A percentile compares a stretch with the other conserved stretches of the same genome.
Evolutionary conservation across 1,140 invertebrate species (phyloP).

Genomic region (Drosophila parabipectinata): DNA sequence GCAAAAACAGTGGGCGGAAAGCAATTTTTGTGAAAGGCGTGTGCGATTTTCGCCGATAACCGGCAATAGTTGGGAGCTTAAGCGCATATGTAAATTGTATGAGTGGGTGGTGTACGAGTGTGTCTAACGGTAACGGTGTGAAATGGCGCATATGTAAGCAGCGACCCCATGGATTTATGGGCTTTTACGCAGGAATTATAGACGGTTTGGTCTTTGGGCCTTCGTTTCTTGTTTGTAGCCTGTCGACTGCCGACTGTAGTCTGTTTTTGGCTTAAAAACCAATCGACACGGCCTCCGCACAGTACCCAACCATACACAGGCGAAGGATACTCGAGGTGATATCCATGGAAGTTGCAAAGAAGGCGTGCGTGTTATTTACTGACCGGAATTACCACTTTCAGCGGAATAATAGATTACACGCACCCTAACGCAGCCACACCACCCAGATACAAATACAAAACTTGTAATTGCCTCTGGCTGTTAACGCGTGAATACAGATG

Average conservation of each 20-base stretch:
- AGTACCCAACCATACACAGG: background rate
- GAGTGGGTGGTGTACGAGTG: conserved; percentile 7
- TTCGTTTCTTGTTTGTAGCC: conserved; percentile 57
- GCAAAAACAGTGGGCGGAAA: conserved; percentile 56
- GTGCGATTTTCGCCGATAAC: conserved; percentile 72
- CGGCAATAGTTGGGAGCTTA: conserved; percentile 50
- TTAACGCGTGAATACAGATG: conserved; percentile 37
- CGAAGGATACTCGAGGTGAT: background rate
- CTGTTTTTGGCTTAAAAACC: conserved; percentile 68
- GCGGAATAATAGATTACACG: conserved; percentile 77
- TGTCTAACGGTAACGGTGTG: conserved; percentile 76
- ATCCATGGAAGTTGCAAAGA: conserved; percentile 44
- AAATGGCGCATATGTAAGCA: conserved; percentile 81
- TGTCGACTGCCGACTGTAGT: conserved; percentile 38
- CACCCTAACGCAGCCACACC: conserved; percentile 22
- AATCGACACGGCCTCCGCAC: conserved; percentile 54
- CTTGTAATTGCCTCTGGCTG: conserved; percentile 45
- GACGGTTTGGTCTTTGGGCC: conserved; percentile 62
- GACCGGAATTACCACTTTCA: conserved; percentile 82
- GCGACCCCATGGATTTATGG: conserved; percentile 71
- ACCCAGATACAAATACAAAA: conserved; percentile 1
- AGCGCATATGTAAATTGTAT: conserved; percentile 38
- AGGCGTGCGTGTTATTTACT: conserved; percentile 76
- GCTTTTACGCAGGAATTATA: conserved; percentile 79
- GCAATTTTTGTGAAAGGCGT: conserved; percentile 75